A percentile compares a stretch with the other conserved stretches of the same genome.
These are phyloP conservation scores for Sminthurides bifidus DNA, from an alignment of 1,140 invertebrate genomes.

Conservation along the genomic window DNA sequence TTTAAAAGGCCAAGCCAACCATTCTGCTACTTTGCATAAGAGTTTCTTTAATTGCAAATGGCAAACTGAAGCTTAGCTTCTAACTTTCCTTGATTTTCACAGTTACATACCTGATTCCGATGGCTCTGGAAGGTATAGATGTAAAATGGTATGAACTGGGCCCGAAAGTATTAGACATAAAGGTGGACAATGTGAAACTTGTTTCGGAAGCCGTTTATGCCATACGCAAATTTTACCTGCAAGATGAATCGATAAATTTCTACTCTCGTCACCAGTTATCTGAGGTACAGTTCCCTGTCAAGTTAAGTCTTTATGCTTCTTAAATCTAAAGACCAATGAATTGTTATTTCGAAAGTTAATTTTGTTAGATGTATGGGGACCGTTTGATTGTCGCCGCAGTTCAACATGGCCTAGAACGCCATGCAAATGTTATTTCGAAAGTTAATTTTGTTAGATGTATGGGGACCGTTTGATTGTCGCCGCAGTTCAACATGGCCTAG, in stretches of 20 bases:
- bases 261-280: conserved; percentile 3
- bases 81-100: neutral
- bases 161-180: conserved; percentile 13
- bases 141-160: conserved; percentile 12
- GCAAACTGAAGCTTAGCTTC: neutral
- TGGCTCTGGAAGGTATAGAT: conserved; percentile 13
- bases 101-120: conserved; percentile 17
- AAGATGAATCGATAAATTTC: conserved; percentile 9
- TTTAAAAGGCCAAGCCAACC: neutral
- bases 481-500: conserved; percentile 13
- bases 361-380: conserved; percentile 18
- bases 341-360: neutral
- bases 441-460: conserved; percentile 13
- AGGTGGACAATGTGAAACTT: conserved; percentile 1
- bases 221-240: conserved; percentile 18
- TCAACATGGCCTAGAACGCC: conserved; percentile 8
- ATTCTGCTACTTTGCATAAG: too few relatives aligned
- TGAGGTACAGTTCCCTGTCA: neutral
- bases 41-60: neutral
- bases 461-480: conserved; percentile 16
- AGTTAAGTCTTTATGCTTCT: neutral
- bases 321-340: neutral
- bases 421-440: neutral
- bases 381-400: conserved; percentile 12
- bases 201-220: conserved; percentile 6